Conservation (phyloP, 2,797 vertebrate genomes). For the Sorex maritimensis region DNA sequence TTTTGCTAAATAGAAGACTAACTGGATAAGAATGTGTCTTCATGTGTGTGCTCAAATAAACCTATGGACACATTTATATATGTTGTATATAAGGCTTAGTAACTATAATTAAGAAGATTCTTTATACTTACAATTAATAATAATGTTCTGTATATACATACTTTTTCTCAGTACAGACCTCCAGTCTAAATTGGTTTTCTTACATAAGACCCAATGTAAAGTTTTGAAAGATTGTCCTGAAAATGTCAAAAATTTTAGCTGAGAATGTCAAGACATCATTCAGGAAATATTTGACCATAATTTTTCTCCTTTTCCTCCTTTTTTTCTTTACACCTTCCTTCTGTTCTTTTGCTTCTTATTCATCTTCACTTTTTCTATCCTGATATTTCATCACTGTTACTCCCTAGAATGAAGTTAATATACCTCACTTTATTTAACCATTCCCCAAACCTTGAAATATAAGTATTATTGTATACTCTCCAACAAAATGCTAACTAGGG, state of each 20-base stretch:
- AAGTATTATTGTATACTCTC: neutral
- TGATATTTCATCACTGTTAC: neutral
- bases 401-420: neutral
- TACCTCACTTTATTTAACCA: neutral
- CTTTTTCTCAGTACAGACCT: neutral
- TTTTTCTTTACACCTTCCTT: neutral
- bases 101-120: neutral
- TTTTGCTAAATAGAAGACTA: conserved; percentile 34
- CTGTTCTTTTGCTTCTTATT: neutral
- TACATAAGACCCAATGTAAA: neutral
- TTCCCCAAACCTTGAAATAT: neutral
- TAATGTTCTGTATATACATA: neutral
- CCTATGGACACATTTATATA: neutral
- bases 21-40: neutral
- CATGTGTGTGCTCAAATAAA: neutral
- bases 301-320: neutral
- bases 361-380: neutral
- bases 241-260: neutral
- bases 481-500: neutral
- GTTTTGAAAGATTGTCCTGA: neutral
- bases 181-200: neutral
- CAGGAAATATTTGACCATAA: neutral
- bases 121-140: neutral
- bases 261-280: neutral
- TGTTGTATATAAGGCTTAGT: neutral